Conservation (phyloP, 2,797 vertebrate genomes). For the Vipera ursinii region DNA sequence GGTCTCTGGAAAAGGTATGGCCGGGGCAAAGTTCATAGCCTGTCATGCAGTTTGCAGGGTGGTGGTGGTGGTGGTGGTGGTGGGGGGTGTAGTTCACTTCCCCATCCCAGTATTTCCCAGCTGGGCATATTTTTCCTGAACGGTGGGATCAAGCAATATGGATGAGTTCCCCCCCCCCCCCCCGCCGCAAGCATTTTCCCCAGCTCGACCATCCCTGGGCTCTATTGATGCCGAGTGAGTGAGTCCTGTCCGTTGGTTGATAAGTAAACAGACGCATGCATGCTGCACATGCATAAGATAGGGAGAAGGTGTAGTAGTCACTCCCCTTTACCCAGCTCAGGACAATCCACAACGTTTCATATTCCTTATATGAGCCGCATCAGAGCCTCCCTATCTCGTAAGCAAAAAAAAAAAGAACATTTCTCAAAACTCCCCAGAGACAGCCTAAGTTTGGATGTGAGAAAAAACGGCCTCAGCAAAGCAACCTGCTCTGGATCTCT, state of each 20-base stretch:
- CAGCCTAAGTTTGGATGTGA: background rate
- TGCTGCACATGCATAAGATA: background rate
- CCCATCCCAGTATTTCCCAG: slow-evolving; percentile 41
- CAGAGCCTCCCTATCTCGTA: background rate
- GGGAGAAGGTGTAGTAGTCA: background rate
- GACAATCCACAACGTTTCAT: background rate
- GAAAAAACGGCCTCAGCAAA: background rate
- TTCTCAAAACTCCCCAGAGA: background rate
- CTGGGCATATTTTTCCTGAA: slow-evolving; percentile 43
- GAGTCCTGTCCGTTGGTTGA: background rate
- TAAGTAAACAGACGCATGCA: background rate
- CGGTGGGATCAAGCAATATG: background rate
- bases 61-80: background rate
- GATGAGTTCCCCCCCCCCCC: background rate
- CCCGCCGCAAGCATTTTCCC: background rate
- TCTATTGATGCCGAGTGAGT: background rate
- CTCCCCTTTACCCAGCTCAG: background rate
- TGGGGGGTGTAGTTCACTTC: background rate
- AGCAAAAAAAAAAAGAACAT: background rate
- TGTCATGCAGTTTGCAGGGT: background rate
- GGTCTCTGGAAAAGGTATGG: too few relatives aligned
- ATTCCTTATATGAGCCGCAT: background rate
- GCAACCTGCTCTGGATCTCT: background rate
- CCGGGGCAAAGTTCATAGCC: background rate
- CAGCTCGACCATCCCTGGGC: background rate